Evolutionary conservation across 2,888 invertebrate genomes (phyloP), one percentile per base, ranked within the genome.

Genomic region (Temnothorax rugatulus): DNA sequence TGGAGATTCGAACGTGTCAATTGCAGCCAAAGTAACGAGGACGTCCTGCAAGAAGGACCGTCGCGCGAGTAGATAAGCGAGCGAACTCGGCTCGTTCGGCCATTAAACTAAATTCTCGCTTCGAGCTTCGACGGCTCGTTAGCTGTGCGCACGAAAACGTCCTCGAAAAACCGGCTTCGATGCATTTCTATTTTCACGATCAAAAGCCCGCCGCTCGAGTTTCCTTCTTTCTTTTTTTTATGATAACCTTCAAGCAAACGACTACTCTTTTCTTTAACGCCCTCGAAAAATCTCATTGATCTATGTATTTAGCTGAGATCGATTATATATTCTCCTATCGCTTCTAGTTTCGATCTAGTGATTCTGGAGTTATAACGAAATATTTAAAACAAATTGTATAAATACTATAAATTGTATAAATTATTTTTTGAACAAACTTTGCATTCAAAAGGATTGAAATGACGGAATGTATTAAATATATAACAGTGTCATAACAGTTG

Each of bases 61-160:
- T 91, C 90, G 87, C 83, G 73, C 79, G 87, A 74, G 82, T 79
- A 91, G 92, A 92, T 91, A 92, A 93, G 91, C 90, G 82, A 41
- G 77, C 81, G 85, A 84, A 84, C 87, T 87, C 85, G 87, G 68
- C 59, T 74, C 87, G 86, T 88, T 88, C 88, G 88, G 83, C 89
- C 92, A 91, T 92, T 93, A 90, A 91, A 92, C 91, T 91, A 92
- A 92, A 93, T 92, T 91, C 91, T 90, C 90, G 87, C 88, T 89
- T 92, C 91, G 91, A 90, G 87, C 88, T 89, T 92, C 91, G 91
- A 90, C 91, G 89, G 89, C 93, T 93, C 92, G 93, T 93, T 93
- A 93, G 91, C 85, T 89, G 86, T 69, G 86, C 83, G 83, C 76
- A 83, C 88, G 87, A 75, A 86, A 86, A 84, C 82, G 83, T 88